Conservation (phyloP, 2,113 vertebrate species). For the Cryptoleucopteryx plumbea region DNA sequence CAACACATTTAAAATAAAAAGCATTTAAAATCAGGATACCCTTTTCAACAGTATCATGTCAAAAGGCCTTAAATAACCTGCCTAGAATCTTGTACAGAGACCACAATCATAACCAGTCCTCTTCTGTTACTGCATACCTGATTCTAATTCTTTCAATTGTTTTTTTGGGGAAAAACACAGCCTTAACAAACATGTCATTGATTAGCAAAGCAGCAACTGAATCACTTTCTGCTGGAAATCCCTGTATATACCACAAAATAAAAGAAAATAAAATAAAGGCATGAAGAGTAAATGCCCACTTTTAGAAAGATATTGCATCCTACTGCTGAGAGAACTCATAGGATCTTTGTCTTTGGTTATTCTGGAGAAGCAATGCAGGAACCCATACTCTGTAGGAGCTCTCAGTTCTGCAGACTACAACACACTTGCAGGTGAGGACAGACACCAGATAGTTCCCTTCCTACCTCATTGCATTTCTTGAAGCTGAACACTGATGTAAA, state of each 20-base stretch:
- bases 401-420: not conserved
- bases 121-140: not conserved
- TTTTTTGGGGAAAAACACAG: fast-evolving
- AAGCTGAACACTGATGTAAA: not conserved
- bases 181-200: not conserved
- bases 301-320: not conserved
- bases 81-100: not conserved
- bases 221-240: not conserved
- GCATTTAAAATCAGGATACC: not conserved
- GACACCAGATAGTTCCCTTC: not conserved
- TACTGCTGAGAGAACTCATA: not conserved
- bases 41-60: not conserved
- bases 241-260: not conserved
- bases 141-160: not conserved
- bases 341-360: not conserved
- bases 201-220: not conserved
- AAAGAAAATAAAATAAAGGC: not conserved
- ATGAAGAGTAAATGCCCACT: not conserved
- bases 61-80: not conserved
- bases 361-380: not conserved
- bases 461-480: not conserved
- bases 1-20: not conserved
- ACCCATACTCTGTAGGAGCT: not conserved
- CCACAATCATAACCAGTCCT: not conserved
- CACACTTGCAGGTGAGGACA: not conserved